Conservation (phyloP, 2,797 vertebrate genomes). For the Anabas testudineus region DNA sequence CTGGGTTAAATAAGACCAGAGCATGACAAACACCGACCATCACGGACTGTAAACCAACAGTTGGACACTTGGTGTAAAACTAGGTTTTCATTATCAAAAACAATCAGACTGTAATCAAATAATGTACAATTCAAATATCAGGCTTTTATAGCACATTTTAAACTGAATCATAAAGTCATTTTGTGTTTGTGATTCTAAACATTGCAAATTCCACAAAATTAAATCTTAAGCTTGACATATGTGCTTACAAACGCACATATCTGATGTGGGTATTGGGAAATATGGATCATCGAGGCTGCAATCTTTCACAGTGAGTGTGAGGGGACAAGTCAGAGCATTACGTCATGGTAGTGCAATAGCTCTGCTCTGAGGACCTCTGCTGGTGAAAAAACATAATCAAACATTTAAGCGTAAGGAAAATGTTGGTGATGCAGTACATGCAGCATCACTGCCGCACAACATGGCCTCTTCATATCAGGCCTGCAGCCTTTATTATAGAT, state of each 20-base stretch:
- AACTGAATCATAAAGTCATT: neutral
- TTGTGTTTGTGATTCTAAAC: neutral
- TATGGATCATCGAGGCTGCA: constrained; percentile 9
- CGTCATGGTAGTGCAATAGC: constrained; percentile 57
- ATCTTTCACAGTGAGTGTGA: constrained; percentile 13
- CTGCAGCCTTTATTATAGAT: constrained; percentile 25
- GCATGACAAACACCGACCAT: constrained; percentile 10
- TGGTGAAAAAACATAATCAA: constrained; percentile 58
- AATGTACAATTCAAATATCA: constrained; percentile 37
- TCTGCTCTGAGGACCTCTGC: constrained; percentile 69
- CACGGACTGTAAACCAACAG: constrained; percentile 27
- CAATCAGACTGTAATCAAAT: constrained; percentile 14
- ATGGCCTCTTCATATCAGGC: constrained; percentile 46
- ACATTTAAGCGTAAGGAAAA: constrained; percentile 6
- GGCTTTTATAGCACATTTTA: constrained; percentile 17
- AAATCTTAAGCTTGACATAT: constrained; percentile 17
- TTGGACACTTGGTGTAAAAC: constrained; percentile 21
- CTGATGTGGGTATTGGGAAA: constrained; percentile 21
- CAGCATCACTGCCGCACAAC: constrained; percentile 47
- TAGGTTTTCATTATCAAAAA: constrained; percentile 15
- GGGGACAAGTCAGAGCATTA: constrained; percentile 52
- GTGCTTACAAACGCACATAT: constrained; percentile 36
- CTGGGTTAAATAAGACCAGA: constrained; percentile 3
- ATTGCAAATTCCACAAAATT: constrained; percentile 9
- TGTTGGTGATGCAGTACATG: constrained; percentile 38